These are phyloP conservation scores for Zootermopsis nevadensis DNA, from an alignment of 2,888 invertebrate species.

Conservation along the genomic window DNA sequence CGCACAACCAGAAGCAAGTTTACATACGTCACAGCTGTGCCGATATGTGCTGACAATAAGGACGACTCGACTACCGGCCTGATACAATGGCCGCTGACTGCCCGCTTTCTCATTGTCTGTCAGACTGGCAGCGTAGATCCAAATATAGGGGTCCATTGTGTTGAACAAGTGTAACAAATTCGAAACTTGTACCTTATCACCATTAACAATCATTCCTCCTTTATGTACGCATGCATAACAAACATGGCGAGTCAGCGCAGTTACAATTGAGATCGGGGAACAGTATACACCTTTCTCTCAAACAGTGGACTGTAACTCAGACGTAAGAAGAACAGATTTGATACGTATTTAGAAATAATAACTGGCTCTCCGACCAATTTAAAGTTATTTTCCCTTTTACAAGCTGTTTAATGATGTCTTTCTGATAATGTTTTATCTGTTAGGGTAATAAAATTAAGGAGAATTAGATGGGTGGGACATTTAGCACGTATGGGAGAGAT, in stretches of 20 bases:
- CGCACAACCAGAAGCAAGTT: not conserved
- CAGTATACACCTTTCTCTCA: not conserved
- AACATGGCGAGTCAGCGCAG: constrained; percentile 2
- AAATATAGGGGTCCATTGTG: constrained; percentile 50
- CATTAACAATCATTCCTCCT: constrained; percentile 39
- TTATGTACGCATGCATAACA: constrained; percentile 8
- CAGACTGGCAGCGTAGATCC: constrained; percentile 15
- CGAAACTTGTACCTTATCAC: constrained; percentile 48
- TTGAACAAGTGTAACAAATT: constrained; percentile 49
- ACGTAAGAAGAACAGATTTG: no score
- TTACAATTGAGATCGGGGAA: not conserved
- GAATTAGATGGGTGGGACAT: no score
- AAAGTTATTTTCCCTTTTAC: no score
- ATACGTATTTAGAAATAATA: no score
- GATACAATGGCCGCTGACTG: constrained; percentile 11
- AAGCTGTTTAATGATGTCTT: no score
- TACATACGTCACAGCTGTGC: constrained; percentile 19
- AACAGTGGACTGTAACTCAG: no score
- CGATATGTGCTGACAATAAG: constrained; percentile 4
- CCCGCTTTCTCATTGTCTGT: constrained; percentile 4
- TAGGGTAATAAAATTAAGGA: no score
- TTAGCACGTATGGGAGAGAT: no score
- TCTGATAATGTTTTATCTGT: no score
- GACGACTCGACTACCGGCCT: not conserved
- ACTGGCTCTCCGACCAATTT: no score